phyloP scores from a whole-genome alignment of 92 coral and sea anemone genomes.

The Hydrozoanthus gracilis region DNA sequence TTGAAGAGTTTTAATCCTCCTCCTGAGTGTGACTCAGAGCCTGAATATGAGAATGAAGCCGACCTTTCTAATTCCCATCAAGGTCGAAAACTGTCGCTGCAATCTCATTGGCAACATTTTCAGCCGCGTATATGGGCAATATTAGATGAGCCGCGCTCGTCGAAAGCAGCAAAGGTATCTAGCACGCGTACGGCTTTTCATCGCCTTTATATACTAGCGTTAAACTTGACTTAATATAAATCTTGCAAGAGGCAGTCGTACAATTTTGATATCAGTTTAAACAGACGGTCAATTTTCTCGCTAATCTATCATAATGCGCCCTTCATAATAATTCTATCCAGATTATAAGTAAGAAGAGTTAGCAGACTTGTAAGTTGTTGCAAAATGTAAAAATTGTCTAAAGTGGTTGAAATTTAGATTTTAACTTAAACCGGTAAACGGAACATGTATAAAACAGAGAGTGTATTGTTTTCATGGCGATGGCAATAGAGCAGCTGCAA shows the following conservation, averaged over 20 bases:
- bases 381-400: too few relatives aligned
- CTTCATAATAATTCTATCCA: neutral
- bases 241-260: neutral
- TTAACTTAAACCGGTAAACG: too few relatives aligned
- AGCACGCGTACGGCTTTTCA: neutral
- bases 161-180: conserved; percentile 85
- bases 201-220: neutral
- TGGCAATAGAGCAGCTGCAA: too few relatives aligned
- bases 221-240: neutral
- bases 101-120: conserved; percentile 71
- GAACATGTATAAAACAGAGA: too few relatives aligned
- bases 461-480: too few relatives aligned
- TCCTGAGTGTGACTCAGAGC: conserved; percentile 63
- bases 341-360: neutral
- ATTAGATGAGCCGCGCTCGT: conserved; percentile 93
- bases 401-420: too few relatives aligned
- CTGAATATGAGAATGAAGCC: conserved; percentile 67
- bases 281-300: conserved; percentile 19
- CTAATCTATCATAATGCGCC: conserved; percentile 9
- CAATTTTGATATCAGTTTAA: neutral
- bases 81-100: conserved; percentile 55
- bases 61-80: conserved; percentile 48
- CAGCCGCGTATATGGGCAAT: conserved; percentile 90
- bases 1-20: conserved; percentile 80
- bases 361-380: too few relatives aligned